phyloP scores from a whole-genome alignment of 1,140 invertebrate genomes.

The roundworm (Caenorhabditis elegans) region DNA sequence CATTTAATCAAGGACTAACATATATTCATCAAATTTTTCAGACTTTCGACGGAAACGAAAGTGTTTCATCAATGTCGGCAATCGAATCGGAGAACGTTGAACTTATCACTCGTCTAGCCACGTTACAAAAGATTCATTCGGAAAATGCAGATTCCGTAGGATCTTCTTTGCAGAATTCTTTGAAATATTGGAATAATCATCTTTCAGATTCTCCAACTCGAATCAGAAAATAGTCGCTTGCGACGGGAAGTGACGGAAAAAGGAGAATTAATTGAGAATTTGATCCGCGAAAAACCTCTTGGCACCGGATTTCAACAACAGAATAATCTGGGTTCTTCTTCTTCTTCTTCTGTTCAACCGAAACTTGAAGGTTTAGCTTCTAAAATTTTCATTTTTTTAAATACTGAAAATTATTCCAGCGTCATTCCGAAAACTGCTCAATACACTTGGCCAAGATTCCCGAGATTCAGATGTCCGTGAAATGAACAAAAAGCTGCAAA shows the following conservation, averaged over 20 bases:
- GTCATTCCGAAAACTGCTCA: slow-evolving; percentile 33
- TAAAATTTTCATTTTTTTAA: neutral
- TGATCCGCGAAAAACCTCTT: slow-evolving; percentile 32
- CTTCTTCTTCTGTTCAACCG: neutral
- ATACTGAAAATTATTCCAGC: neutral
- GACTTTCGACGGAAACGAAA: slow-evolving; percentile 42
- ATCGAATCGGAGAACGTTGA: slow-evolving; percentile 46
- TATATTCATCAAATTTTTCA: too few relatives aligned
- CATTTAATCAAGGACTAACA: neutral
- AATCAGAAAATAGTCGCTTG: slow-evolving; percentile 8
- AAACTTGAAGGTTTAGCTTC: neutral
- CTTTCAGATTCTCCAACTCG: slow-evolving; percentile 29
- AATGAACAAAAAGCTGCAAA: slow-evolving; percentile 68
- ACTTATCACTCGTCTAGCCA: slow-evolving; percentile 37
- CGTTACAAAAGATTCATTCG: slow-evolving; percentile 13
- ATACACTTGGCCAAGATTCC: slow-evolving; percentile 58
- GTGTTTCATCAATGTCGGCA: slow-evolving; percentile 39
- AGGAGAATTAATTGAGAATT: slow-evolving; percentile 38
- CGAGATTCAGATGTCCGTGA: slow-evolving; percentile 60
- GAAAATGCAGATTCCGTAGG: slow-evolving; percentile 27
- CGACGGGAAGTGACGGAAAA: slow-evolving; percentile 34
- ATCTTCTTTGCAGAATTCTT: neutral
- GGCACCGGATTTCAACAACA: neutral
- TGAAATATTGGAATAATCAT: neutral
- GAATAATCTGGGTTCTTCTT: neutral